phyloP scores from a whole-genome alignment of 1,140 invertebrate species.

The Sminthurides bifidus region DNA sequence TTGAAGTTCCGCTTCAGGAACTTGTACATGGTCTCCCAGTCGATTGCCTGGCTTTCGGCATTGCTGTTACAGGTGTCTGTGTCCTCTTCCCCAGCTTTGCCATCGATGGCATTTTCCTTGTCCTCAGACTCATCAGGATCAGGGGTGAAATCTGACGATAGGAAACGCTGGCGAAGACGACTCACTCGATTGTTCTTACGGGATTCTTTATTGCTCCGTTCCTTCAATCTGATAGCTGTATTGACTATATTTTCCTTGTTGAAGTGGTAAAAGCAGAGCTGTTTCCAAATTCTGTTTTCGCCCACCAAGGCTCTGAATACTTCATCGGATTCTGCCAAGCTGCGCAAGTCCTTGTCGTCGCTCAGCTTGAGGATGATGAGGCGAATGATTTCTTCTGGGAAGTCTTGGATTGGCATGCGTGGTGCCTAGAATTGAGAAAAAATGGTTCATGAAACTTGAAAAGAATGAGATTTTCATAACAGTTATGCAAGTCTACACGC shows the following conservation, averaged over 20 bases:
- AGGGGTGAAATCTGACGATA: not conserved
- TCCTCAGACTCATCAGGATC: not conserved
- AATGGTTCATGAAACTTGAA: no score
- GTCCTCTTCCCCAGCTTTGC: constrained; percentile 1
- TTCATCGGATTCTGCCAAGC: constrained; percentile 53
- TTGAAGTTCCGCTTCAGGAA: constrained; percentile 40
- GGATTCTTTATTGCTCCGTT: constrained; percentile 25
- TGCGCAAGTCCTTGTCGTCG: constrained; percentile 81
- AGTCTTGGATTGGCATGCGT: constrained; percentile 57
- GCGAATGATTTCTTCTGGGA: constrained; percentile 85
- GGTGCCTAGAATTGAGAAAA: no score
- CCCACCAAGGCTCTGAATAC: constrained; percentile 65
- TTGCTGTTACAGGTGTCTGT: not conserved
- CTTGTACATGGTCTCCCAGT: constrained; percentile 19
- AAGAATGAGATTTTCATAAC: no score
- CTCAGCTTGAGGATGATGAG: constrained; percentile 78
- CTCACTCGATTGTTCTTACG: constrained; percentile 1
- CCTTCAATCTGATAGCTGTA: constrained; percentile 50
- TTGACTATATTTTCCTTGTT: constrained; percentile 63
- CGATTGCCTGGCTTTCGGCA: constrained; percentile 1
- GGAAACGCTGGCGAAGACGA: not conserved
- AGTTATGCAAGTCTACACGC: no score
- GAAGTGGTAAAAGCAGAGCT: constrained; percentile 86
- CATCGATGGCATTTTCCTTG: not conserved
- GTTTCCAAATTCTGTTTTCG: constrained; percentile 82